Conservation (phyloP, 2,888 invertebrate genomes). For the Eremobia ochroleuca region DNA sequence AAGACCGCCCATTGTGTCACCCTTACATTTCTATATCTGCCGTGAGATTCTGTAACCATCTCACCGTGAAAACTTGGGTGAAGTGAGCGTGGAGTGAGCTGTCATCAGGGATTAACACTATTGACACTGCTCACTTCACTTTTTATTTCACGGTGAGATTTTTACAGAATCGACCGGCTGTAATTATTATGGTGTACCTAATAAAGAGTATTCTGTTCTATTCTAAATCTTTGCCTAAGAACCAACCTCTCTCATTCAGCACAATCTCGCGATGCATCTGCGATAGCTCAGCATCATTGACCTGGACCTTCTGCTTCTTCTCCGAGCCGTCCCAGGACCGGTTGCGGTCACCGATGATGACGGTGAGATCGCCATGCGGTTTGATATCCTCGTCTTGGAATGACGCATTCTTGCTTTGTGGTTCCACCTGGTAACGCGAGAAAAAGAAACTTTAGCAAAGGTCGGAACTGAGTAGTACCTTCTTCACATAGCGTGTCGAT, state of each 20-base stretch:
- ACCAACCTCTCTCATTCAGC: constrained; percentile 81
- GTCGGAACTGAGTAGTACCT: background rate
- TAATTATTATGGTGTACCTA: background rate
- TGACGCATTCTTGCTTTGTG: constrained; percentile 78
- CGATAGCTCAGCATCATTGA: constrained; percentile 78
- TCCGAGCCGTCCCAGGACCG: constrained; percentile 77
- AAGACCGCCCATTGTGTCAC: no score
- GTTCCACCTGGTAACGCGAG: constrained; percentile 66
- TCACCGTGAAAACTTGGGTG: no score
- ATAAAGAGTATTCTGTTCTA: background rate
- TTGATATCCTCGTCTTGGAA: constrained; percentile 75
- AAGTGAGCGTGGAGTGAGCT: no score
- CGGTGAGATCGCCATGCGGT: constrained; percentile 60
- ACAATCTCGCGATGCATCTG: constrained; percentile 81
- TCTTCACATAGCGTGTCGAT: background rate
- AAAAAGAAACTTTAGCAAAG: background rate
- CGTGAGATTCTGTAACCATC: no score
- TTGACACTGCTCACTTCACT: no score
- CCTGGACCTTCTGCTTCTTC: constrained; percentile 74
- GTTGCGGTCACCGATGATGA: constrained; percentile 72
- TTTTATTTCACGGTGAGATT: no score
- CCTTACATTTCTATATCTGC: no score
- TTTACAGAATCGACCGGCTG: no score
- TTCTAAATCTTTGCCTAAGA: background rate
- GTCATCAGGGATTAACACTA: no score